A percentile compares a stretch with the other conserved stretches of the same genome.
Evolutionary conservation across 2,888 invertebrate species (phyloP).

Genomic region (Sycophila texana): DNA sequence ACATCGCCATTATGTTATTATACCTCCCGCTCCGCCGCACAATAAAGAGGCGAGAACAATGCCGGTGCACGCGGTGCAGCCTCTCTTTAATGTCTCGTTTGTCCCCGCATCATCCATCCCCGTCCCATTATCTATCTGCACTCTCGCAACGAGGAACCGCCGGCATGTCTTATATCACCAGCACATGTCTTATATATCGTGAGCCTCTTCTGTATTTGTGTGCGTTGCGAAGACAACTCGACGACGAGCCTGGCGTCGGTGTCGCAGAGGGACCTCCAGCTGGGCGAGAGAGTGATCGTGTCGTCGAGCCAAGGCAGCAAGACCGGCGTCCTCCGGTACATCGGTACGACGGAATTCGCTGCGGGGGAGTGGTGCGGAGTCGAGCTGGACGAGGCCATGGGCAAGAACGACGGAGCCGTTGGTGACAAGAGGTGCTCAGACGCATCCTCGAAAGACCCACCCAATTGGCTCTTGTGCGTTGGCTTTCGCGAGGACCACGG

Average conservation of each 20-base stretch:
- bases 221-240: constrained; percentile 74
- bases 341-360: constrained; percentile 94
- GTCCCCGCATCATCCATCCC: neutral
- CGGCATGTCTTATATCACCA: too few relatives aligned
- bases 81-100: constrained; percentile 16
- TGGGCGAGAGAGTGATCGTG: constrained; percentile 95
- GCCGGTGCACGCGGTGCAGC: constrained; percentile 2
- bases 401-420: constrained; percentile 97
- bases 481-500: neutral
- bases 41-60: constrained; percentile 25
- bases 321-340: constrained; percentile 89
- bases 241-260: constrained; percentile 77
- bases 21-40: constrained; percentile 4
- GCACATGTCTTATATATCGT: neutral
- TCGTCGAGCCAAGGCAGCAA: constrained; percentile 91
- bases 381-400: constrained; percentile 93
- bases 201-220: neutral
- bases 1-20: constrained; percentile 10
- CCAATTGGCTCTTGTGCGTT: constrained; percentile 8
- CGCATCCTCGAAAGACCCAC: neutral
- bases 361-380: constrained; percentile 97
- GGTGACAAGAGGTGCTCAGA: constrained; percentile 87
- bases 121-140: too few relatives aligned
- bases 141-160: neutral
- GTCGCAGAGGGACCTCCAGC: constrained; percentile 80